Evolutionary conservation across 2,797 vertebrate species (phyloP).

Genomic region (Sylvia borin): DNA sequence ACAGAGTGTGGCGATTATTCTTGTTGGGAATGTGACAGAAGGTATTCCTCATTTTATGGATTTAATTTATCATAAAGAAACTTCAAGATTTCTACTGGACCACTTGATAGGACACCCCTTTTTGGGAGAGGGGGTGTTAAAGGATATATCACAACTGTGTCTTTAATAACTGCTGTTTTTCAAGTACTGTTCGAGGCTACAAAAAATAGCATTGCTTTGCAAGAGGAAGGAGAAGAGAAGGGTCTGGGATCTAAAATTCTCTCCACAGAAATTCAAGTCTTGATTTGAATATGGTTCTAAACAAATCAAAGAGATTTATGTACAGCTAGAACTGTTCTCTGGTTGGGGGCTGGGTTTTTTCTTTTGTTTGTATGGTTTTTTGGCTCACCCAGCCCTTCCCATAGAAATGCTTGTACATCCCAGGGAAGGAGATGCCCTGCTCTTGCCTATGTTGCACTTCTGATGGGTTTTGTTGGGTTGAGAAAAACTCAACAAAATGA

Average conservation of each 20-base stretch:
- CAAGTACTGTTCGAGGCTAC: conserved; percentile 40
- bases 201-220: conserved; percentile 39
- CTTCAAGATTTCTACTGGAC: conserved; percentile 71
- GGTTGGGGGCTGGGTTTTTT: not conserved
- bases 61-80: conserved; percentile 68
- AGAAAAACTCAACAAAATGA: not conserved
- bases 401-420: not conserved
- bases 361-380: not conserved
- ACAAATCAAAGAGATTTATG: not conserved
- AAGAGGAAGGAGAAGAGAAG: conserved; percentile 31
- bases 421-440: not conserved
- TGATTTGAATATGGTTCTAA: conserved; percentile 12
- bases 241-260: conserved; percentile 3
- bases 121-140: conserved; percentile 27
- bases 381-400: not conserved
- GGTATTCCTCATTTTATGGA: conserved; percentile 52
- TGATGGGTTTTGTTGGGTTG: not conserved
- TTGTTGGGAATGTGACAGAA: conserved; percentile 56
- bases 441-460: not conserved
- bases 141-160: conserved; percentile 53
- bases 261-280: conserved; percentile 14
- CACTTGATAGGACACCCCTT: conserved; percentile 53
- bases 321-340: not conserved
- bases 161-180: conserved; percentile 74
- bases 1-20: not conserved